phyloP scores from a whole-genome alignment of 2,797 vertebrate genomes.

The Odontamblyopus lacepedii region DNA sequence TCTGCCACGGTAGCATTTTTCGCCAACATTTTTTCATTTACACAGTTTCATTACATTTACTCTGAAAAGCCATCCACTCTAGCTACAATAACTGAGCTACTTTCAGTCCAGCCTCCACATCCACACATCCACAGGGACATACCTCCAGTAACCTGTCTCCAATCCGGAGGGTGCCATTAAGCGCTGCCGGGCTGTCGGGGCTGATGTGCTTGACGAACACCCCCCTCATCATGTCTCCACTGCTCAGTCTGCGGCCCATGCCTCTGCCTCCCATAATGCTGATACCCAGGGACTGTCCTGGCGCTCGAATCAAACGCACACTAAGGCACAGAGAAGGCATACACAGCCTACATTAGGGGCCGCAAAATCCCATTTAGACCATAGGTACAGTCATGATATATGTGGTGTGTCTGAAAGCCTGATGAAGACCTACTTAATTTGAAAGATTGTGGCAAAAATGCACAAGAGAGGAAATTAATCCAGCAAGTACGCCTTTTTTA shows the following conservation, averaged over 20 bases:
- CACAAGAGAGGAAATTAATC: slow-evolving; percentile 39
- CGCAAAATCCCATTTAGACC: slow-evolving; percentile 16
- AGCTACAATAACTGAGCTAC: slow-evolving; percentile 15
- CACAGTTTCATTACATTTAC: slow-evolving; percentile 5
- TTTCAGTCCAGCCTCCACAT: slow-evolving; percentile 17
- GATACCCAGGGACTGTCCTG: slow-evolving; percentile 90
- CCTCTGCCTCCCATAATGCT: slow-evolving; percentile 95
- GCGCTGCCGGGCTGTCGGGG: slow-evolving; percentile 91
- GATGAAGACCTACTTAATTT: slow-evolving; percentile 23
- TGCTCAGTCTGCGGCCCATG: slow-evolving; percentile 93
- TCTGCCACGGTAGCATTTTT: neutral
- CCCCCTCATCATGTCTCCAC: slow-evolving; percentile 94
- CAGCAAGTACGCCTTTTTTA: slow-evolving; percentile 6
- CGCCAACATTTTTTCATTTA: neutral
- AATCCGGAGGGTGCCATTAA: slow-evolving; percentile 86
- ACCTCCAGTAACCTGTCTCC: slow-evolving; percentile 95
- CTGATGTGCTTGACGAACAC: slow-evolving; percentile 96
- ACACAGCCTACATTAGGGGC: slow-evolving; percentile 12
- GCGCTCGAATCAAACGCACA: slow-evolving; percentile 85
- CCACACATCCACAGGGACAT: slow-evolving; percentile 29
- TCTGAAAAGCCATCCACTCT: slow-evolving; percentile 11
- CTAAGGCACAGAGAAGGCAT: slow-evolving; percentile 66
- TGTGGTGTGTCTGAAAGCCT: slow-evolving; percentile 15
- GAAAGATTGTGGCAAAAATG: slow-evolving; percentile 30
- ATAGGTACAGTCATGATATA: slow-evolving; percentile 16